Evolutionary conservation across 2,113 vertebrate species (phyloP).

Genomic region (Hepsetus odoe): DNA sequence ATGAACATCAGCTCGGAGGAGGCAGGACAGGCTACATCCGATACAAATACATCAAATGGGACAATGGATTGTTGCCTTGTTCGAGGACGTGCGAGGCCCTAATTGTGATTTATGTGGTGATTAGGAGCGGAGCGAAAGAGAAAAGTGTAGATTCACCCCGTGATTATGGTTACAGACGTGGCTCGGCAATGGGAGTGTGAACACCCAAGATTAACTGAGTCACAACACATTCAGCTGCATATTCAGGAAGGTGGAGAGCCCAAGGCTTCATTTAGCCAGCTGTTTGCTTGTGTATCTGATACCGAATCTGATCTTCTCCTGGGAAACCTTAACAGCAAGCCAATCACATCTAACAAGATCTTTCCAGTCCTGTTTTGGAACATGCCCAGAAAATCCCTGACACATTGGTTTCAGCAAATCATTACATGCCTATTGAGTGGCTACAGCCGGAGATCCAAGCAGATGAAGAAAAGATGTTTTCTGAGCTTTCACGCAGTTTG

Average conservation of each 20-base stretch:
- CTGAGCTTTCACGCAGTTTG: neutral
- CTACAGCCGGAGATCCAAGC: neutral
- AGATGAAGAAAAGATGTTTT: neutral
- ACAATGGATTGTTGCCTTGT: neutral
- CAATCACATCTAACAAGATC: constrained; percentile 1
- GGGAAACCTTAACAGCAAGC: constrained; percentile 19
- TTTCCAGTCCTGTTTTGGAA: constrained; percentile 4
- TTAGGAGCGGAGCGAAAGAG: neutral
- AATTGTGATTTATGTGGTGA: constrained; percentile 6
- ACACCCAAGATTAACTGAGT: neutral
- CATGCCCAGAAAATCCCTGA: neutral
- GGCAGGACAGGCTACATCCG: constrained; percentile 5
- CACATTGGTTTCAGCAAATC: neutral
- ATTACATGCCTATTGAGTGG: neutral
- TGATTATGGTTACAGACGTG: neutral
- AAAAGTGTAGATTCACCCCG: neutral
- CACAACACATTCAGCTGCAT: neutral
- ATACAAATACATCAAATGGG: constrained; percentile 38
- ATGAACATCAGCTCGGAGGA: constrained; percentile 29
- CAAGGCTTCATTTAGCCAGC: neutral
- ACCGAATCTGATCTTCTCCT: constrained; percentile 25
- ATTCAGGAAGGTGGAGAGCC: neutral
- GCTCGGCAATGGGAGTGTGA: neutral
- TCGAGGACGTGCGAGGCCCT: neutral
- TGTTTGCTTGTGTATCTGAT: neutral